A percentile compares a stretch with the other conserved stretches of the same genome.
These are phyloP conservation scores for Microtus pennsylvanicus DNA, from an alignment of 2,113 vertebrate genomes.

Conservation along the genomic window DNA sequence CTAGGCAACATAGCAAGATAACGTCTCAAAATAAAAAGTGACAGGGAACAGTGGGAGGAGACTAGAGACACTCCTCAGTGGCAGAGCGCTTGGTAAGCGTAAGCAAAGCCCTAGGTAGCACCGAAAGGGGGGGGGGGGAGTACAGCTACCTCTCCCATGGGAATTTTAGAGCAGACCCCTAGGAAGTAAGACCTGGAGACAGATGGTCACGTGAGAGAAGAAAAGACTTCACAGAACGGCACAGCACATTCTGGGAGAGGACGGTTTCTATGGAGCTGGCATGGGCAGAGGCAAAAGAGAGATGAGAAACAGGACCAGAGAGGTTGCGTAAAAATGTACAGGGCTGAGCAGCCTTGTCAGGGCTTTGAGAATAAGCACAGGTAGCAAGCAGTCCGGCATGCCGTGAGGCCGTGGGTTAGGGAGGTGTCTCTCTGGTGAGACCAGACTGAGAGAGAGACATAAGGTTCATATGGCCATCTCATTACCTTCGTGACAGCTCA, in stretches of 20 bases:
- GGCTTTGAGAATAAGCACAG: background rate
- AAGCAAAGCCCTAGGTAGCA: background rate
- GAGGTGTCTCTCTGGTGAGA: background rate
- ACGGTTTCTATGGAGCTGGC: background rate
- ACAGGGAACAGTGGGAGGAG: no score
- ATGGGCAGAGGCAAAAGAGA: background rate
- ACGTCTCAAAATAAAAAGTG: background rate
- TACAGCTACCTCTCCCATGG: background rate
- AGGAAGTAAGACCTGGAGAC: background rate
- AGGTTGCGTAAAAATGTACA: background rate
- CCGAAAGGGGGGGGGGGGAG: background rate
- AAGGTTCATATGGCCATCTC: background rate
- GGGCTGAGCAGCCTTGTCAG: background rate
- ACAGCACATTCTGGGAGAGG: background rate
- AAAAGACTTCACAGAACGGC: background rate
- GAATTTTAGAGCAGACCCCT: background rate
- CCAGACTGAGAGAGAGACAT: background rate
- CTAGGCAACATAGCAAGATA: background rate
- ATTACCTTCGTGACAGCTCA: background rate
- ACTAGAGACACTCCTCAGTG: background rate
- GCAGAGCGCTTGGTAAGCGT: no score
- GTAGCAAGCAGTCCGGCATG: background rate
- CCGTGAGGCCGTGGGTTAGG: fast-evolving
- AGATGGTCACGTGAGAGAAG: background rate
- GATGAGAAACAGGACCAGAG: background rate